These are phyloP conservation scores for Trachelus stipa DNA, from an alignment of 2,888 invertebrate genomes.

Conservation along the genomic window DNA sequence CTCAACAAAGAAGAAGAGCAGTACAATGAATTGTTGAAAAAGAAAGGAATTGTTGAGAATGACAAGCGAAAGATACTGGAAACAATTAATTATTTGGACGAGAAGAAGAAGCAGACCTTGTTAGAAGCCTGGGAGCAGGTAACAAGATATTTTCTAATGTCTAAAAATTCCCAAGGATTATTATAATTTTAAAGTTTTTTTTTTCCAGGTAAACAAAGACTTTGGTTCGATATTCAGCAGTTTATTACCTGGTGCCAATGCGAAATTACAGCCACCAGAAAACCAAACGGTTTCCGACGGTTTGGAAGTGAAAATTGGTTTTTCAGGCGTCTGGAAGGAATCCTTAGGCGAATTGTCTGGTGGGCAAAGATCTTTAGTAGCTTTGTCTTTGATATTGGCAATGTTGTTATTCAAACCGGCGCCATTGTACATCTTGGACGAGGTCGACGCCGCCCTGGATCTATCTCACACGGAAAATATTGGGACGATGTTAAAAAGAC, in stretches of 20 bases:
- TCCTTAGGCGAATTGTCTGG: constrained; percentile 95
- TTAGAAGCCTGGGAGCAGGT: constrained; percentile 81
- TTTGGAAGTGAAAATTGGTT: constrained; percentile 89
- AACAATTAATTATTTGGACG: constrained; percentile 89
- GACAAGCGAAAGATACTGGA: constrained; percentile 80
- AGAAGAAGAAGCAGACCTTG: constrained; percentile 88
- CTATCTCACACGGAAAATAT: constrained; percentile 99
- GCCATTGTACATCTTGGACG: constrained; percentile 97
- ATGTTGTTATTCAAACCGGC: constrained; percentile 98
- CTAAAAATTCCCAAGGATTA: not conserved
- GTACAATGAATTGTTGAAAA: constrained; percentile 78
- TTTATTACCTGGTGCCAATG: constrained; percentile 90
- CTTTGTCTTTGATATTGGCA: constrained; percentile 94
- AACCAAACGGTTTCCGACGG: constrained; percentile 84
- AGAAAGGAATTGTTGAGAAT: constrained; percentile 77
- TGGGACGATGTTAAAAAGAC: constrained; percentile 91
- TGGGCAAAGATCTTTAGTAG: constrained; percentile 95
- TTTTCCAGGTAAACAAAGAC: constrained; percentile 82
- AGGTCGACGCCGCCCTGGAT: constrained; percentile 98
- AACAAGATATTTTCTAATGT: not conserved
- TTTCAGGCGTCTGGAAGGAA: constrained; percentile 96
- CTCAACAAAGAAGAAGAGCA: constrained; percentile 88
- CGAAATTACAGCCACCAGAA: constrained; percentile 83
- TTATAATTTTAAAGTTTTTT: not conserved
- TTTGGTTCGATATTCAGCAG: constrained; percentile 95